Evolutionary conservation across 1,140 invertebrate species (phyloP), one percentile per base, ranked within the genome.

Genomic region (Caerostris darwini): DNA sequence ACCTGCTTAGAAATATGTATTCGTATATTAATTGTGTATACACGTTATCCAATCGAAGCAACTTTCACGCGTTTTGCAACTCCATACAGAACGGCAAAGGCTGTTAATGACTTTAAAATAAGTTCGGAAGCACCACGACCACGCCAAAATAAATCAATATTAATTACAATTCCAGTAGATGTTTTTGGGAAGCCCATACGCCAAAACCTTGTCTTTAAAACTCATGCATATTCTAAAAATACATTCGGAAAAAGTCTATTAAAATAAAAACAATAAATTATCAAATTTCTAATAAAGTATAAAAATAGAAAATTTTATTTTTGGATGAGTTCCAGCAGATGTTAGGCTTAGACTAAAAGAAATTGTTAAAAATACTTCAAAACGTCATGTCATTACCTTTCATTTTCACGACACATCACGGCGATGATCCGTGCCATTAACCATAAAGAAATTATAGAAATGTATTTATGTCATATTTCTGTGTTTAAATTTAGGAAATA

Each of bases 301-400:
- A 90, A 90, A 90, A 90, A 90, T 90, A 90, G 88, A 34, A 90
- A 56, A 56, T 77, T 90, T 71, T 71, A 90, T 90, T 90, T 77
- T 90, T 90, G 88, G 88, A 90, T 4, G 50, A 10, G 54, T 71
- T 90, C 88, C 88, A 90, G 34, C 61, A 14, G 88, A 77, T 90
- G 88, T 90, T 90, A 90, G 88, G 88, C 88, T 90, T 90, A 90
- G 88, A 64, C 10, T 53, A 67, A 3, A 57, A 77, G 54, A 90
- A 90, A 90, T 7, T 54, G 14, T 67, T 56, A 71, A 71, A 90
- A 71, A 90, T 77, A 71, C 53, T 71, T 90, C 86, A 71, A 59
- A 90, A 90, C 88, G 67, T 90, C 88, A 69, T 57, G 50, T 56
- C 17, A 71, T 90, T 90, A 90, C 88, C 88, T 90, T 90, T 77